Conservation (phyloP, 2,888 invertebrate species). For the Malthinus seriepunctatus region DNA sequence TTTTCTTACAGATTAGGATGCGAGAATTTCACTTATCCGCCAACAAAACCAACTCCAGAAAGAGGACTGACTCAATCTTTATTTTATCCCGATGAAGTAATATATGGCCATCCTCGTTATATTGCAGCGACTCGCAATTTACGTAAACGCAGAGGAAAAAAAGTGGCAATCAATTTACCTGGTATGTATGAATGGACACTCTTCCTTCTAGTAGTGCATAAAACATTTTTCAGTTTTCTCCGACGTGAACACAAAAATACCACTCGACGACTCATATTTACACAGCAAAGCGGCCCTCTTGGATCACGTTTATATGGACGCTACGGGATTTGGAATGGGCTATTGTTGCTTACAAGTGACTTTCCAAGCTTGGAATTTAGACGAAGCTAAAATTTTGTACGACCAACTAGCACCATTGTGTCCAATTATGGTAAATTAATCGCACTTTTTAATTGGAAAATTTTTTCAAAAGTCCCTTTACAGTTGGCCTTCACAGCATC, state of each 20-base stretch:
- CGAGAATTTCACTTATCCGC: slow-evolving; percentile 84
- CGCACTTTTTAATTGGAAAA: neutral
- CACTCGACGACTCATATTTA: slow-evolving; percentile 75
- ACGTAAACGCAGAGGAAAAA: slow-evolving; percentile 86
- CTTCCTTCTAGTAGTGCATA: neutral
- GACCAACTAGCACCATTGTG: slow-evolving; percentile 97
- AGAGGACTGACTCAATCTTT: slow-evolving; percentile 79
- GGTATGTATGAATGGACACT: slow-evolving; percentile 59
- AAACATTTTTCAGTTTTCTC: slow-evolving; percentile 69
- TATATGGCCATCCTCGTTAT: slow-evolving; percentile 95
- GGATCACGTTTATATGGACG: slow-evolving; percentile 97
- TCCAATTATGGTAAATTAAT: slow-evolving; percentile 83
- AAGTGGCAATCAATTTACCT: slow-evolving; percentile 96
- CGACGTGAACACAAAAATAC: slow-evolving; percentile 83
- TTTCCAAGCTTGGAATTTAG: slow-evolving; percentile 96
- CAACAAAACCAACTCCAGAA: slow-evolving; percentile 69
- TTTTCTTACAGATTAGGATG: slow-evolving; percentile 71
- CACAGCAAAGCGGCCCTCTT: slow-evolving; percentile 73
- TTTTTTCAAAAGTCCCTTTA: slow-evolving; percentile 38
- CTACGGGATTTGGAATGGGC: slow-evolving; percentile 99
- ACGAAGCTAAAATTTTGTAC: slow-evolving; percentile 93
- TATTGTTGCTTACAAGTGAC: slow-evolving; percentile 96
- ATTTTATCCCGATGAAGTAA: slow-evolving; percentile 94
- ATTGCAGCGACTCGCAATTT: slow-evolving; percentile 93
- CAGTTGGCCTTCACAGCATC: slow-evolving; percentile 95